These are phyloP conservation scores for Brevipalpus yothersi DNA, from an alignment of 1,140 invertebrate genomes.

Conservation along the genomic window DNA sequence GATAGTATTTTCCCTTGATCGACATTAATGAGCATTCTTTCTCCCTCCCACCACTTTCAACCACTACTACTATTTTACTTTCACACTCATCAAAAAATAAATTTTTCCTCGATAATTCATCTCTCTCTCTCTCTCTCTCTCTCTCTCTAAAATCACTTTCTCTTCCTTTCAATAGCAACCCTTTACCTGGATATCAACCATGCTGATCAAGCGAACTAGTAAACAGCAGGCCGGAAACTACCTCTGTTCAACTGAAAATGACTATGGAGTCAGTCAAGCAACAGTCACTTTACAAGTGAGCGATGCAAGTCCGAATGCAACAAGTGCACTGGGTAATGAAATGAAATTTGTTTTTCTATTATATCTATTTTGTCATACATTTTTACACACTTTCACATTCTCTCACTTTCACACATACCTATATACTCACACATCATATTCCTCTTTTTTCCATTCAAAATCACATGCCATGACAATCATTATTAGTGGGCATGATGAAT, in stretches of 20 bases:
- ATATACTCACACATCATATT: too few relatives aligned
- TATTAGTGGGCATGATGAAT: too few relatives aligned
- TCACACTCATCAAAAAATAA: too few relatives aligned
- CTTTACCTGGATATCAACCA: constrained; percentile 1
- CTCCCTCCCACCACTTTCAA: too few relatives aligned
- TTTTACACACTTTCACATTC: neutral
- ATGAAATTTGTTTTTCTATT: neutral
- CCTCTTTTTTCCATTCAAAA: too few relatives aligned
- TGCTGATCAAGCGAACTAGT: neutral
- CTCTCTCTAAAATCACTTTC: neutral
- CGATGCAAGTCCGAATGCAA: neutral
- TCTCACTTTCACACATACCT: too few relatives aligned
- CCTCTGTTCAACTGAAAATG: constrained; percentile 1
- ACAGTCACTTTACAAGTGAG: neutral
- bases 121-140: too few relatives aligned
- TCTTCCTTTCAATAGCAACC: neutral
- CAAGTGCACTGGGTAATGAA: constrained; percentile 1
- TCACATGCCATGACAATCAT: too few relatives aligned
- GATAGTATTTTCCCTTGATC: too few relatives aligned
- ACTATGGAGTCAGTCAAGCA: neutral
- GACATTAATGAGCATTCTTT: too few relatives aligned
- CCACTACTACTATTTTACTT: too few relatives aligned
- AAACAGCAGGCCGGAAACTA: neutral
- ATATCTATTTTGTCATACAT: neutral
- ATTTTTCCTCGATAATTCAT: too few relatives aligned